Evolutionary conservation across 1,140 invertebrate genomes (phyloP).

Genomic region (Lordiphosa clarofinis): DNA sequence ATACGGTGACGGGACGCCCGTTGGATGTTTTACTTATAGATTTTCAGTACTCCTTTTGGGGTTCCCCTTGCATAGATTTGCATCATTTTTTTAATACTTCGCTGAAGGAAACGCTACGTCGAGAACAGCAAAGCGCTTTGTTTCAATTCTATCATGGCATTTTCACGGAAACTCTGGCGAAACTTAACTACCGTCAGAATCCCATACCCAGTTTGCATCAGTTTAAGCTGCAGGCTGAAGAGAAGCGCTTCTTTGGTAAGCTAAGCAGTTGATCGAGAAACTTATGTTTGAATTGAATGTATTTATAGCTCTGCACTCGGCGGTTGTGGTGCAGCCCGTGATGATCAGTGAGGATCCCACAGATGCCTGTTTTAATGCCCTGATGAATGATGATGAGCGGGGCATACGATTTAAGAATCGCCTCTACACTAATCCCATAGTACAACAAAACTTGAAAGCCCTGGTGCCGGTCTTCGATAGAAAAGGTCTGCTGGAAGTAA

Average conservation of each 20-base stretch:
- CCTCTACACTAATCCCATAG: conserved; percentile 49
- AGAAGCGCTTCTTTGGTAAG: conserved; percentile 72
- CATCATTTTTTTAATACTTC: conserved; percentile 76
- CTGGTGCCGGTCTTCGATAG: conserved; percentile 56
- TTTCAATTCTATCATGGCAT: background rate
- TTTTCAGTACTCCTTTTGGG: conserved; percentile 73
- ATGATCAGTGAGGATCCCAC: conserved; percentile 65
- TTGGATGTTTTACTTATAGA: conserved; percentile 80
- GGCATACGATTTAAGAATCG: conserved; percentile 60
- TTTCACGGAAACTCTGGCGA: conserved; percentile 50
- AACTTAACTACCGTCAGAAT: conserved; percentile 40
- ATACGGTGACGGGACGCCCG: conserved; percentile 77
- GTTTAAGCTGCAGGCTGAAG: conserved; percentile 54
- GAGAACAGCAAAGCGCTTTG: conserved; percentile 26
- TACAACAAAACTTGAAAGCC: conserved; percentile 37
- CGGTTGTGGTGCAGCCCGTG: conserved; percentile 25
- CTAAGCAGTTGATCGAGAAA: background rate
- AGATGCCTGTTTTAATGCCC: conserved; percentile 70
- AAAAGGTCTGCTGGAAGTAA: conserved; percentile 61
- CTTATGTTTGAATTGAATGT: background rate
- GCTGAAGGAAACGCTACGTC: conserved; percentile 45
- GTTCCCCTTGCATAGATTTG: conserved; percentile 72
- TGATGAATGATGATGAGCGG: conserved; percentile 62
- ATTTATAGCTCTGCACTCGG: conserved; percentile 55
- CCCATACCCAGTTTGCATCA: conserved; percentile 62